Evolutionary conservation across 23 tunicate genomes (phyloP).

Genomic region (Pegea sp.): DNA sequence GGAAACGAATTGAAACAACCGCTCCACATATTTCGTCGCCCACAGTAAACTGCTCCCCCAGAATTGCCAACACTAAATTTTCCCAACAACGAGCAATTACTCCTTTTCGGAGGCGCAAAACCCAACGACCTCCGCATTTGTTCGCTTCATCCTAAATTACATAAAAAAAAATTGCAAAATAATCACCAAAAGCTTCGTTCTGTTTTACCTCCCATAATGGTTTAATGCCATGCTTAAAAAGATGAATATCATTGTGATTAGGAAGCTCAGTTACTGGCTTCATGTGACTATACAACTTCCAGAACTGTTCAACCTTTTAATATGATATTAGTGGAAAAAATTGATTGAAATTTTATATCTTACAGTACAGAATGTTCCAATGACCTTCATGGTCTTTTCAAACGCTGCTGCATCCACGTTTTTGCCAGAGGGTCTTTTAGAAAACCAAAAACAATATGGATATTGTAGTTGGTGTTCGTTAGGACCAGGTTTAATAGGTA

Average conservation of each 20-base stretch:
- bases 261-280: constrained; percentile 47
- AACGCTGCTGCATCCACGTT: constrained; percentile 40
- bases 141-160: constrained; percentile 65
- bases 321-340: not conserved
- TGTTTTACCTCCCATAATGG: constrained; percentile 78
- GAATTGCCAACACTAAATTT: constrained; percentile 80
- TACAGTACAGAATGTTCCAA: constrained; percentile 65
- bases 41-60: constrained; percentile 98
- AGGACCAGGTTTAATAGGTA: constrained; percentile 2
- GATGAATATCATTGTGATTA: constrained; percentile 72
- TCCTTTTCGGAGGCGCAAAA: constrained; percentile 71
- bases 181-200: not conserved
- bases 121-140: constrained; percentile 86
- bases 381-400: constrained; percentile 66
- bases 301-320: constrained; percentile 84
- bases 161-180: not conserved
- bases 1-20: constrained; percentile 71
- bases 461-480: constrained; percentile 73
- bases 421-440: constrained; percentile 62
- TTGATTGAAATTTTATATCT: not conserved
- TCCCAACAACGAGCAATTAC: constrained; percentile 81
- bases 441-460: constrained; percentile 87
- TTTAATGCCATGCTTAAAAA: constrained; percentile 83
- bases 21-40: constrained; percentile 99
- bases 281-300: constrained; percentile 95